phyloP scores from a whole-genome alignment of 2,888 invertebrate species.

The Aphodius granarius region DNA sequence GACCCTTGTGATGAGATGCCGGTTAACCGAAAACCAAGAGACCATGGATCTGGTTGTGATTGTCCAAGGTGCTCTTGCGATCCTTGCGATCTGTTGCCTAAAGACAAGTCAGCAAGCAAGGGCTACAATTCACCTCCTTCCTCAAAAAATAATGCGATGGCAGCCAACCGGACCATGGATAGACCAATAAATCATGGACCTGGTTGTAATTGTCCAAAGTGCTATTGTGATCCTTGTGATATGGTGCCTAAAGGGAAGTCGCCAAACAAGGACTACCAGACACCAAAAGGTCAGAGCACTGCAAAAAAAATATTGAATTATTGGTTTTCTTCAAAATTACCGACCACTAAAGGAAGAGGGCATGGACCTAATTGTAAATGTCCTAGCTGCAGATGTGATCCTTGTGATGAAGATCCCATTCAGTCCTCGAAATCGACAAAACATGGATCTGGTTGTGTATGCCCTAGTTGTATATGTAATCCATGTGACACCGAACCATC shows the following conservation, averaged over 20 bases:
- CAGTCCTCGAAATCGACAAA: no score
- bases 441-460: no score
- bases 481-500: no score
- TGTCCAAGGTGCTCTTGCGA: slow-evolving; percentile 22
- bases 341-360: no score
- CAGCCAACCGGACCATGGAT: neutral
- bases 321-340: no score
- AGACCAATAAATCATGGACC: slow-evolving; percentile 5
- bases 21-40: neutral
- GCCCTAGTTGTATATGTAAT: no score
- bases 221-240: slow-evolving; percentile 1
- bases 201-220: slow-evolving; percentile 20
- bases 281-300: no score
- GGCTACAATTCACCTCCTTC: neutral
- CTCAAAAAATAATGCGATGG: neutral
- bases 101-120: neutral
- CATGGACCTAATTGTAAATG: no score
- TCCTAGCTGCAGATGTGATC: no score
- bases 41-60: slow-evolving; percentile 15
- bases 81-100: slow-evolving; percentile 15
- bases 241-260: neutral
- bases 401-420: no score
- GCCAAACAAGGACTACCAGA: no score
- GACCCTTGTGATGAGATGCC: slow-evolving; percentile 9
- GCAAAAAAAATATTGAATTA: no score